Evolutionary conservation across 2,888 invertebrate genomes (phyloP), one percentile per base, ranked within the genome.

Genomic region (Amphipoea oculea): DNA sequence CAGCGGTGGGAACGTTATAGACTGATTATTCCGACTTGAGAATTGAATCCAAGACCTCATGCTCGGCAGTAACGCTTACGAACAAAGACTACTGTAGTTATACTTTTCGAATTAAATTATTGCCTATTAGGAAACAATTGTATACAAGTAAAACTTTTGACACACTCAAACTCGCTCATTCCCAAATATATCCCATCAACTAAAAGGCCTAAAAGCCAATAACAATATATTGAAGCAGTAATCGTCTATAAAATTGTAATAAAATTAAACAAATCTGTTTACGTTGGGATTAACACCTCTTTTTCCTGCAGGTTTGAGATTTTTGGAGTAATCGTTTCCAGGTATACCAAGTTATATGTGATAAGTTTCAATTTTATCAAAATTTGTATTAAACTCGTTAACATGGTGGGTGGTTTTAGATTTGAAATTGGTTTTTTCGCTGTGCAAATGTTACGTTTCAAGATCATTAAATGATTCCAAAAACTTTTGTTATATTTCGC

Each of bases 251-350:
- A 77, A 68, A 82, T 40, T n/a, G 29, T 57, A 40, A 81, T 81
- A 71, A 79, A 71, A 84, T 80, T 65, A 68, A 72, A 65, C 51
- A 29, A 65, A 69, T 71, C 40, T 29, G 48, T 75, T 65, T 81
- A 40, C 14, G 65, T 60, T 72, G 23, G 29, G 11, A 68, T 45
- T 69, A 42, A 65, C 65, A 72, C 68, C 45, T 75, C 65, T 29
- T 83, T 83, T 85, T 83, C 81, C 85, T 85, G 76, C 40, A 62
- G 29, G 72, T 73, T 81, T 51, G 12, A 9, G 29, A 60, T 45
- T 63, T 65, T 75, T 73, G 54, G 29, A 7, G 6, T 42, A 36
- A 54, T 36, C 45, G 40, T 75, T 85, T 85, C 81, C 81, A 62
- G 23, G 81, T 85, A 85, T 36, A 62, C 23, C n/a, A 20, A 68